phyloP scores from a whole-genome alignment of 2,113 vertebrate genomes.

The Cacatua alba region DNA sequence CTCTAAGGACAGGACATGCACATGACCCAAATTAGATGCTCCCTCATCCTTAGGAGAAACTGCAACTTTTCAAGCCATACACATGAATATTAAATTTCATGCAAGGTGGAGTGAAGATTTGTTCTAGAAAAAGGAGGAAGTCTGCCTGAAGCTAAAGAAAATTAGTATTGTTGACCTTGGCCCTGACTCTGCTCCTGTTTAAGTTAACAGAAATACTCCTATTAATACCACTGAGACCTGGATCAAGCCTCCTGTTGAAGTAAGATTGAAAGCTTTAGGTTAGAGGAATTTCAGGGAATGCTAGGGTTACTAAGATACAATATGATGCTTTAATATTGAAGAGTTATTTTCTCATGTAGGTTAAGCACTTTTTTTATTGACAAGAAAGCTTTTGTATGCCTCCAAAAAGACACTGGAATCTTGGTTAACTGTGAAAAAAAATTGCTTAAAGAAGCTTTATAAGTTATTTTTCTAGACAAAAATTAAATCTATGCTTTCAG shows the following conservation, averaged over 20 bases:
- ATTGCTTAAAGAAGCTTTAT: not conserved
- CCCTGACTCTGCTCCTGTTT: not conserved
- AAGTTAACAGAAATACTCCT: not conserved
- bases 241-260: not conserved
- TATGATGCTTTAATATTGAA: not conserved
- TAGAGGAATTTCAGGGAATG: not conserved
- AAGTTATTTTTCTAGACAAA: not conserved
- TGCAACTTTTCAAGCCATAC: not conserved
- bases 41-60: not conserved
- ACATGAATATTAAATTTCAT: not conserved
- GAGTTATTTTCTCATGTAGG: not conserved
- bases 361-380: not conserved
- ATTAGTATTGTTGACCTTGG: constrained; percentile 37
- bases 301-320: not conserved
- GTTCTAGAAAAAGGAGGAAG: not conserved
- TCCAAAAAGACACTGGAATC: not conserved
- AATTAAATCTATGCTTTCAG: not conserved
- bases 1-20: not conserved
- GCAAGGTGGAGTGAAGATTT: not conserved
- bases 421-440: not conserved
- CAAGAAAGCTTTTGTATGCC: not conserved
- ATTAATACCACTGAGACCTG: not conserved
- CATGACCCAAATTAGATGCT: not conserved
- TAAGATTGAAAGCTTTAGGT: not conserved
- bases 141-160: constrained; percentile 25